phyloP scores from a whole-genome alignment of 1,140 invertebrate species.

The Phocides pigmalion region DNA sequence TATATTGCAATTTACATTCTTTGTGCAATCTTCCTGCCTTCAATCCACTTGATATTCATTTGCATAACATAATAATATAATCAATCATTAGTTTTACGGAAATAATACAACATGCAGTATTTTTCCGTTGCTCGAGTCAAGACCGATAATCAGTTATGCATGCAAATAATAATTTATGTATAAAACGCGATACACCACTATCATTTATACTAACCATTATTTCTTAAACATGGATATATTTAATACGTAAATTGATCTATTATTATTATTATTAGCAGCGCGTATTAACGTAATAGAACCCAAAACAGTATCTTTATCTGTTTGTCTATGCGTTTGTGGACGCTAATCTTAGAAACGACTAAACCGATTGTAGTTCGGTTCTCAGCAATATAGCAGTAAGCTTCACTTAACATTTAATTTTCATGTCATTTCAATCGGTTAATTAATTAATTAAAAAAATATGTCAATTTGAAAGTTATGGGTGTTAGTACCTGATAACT shows the following conservation, averaged over 20 bases:
- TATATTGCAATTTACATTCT: not conserved
- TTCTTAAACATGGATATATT: not conserved
- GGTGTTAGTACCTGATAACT: no score
- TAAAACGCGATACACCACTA: not conserved
- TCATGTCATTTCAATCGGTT: no score
- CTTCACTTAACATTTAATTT: no score
- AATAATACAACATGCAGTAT: constrained; percentile 15
- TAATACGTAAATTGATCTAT: not conserved
- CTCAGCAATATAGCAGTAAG: no score
- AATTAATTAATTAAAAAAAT: no score
- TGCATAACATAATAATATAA: constrained; percentile 15
- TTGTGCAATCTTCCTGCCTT: constrained; percentile 4
- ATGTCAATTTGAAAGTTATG: no score
- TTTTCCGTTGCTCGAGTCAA: not conserved
- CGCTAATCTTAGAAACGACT: no score
- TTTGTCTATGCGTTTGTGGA: no score
- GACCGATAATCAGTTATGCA: not conserved
- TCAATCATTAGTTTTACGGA: constrained; percentile 11
- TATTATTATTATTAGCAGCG: not conserved
- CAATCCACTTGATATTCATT: constrained; percentile 7
- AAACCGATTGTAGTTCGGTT: no score
- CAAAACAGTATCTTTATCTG: no score
- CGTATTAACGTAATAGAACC: no score
- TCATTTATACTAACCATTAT: not conserved
- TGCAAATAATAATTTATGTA: not conserved